phyloP scores from a whole-genome alignment of 2,797 vertebrate genomes.

The Petrocephalus sullivani region DNA sequence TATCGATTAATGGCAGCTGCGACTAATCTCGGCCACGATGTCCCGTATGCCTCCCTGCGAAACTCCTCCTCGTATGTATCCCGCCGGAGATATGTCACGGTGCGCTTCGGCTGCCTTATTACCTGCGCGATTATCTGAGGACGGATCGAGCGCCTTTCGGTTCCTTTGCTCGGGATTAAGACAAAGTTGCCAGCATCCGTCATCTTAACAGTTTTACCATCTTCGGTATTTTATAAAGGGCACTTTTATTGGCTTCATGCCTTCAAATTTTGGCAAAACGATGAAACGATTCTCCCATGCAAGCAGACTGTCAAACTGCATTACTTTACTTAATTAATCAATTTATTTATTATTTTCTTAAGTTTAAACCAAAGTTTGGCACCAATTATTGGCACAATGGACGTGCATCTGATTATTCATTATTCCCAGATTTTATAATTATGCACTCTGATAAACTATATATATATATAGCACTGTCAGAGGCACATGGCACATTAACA shows the following conservation, averaged over 20 bases:
- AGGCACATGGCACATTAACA: not conserved
- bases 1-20: constrained; percentile 24
- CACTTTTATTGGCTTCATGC: not conserved
- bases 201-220: not conserved
- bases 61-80: constrained; percentile 8
- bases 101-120: not conserved
- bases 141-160: not conserved
- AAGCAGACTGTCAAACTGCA: not conserved
- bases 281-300: not conserved
- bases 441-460: too few species aligned
- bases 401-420: not conserved
- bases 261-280: not conserved
- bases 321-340: not conserved
- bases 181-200: not conserved
- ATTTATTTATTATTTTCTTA: not conserved
- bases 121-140: not conserved
- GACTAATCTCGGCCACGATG: constrained; percentile 18
- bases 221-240: not conserved
- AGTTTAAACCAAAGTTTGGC: not conserved
- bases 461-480: not conserved
- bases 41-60: constrained; percentile 5
- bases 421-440: not conserved
- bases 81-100: not conserved
- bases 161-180: not conserved
- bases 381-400: not conserved